Evolutionary conservation across 2,113 vertebrate species (phyloP), one percentile per base, ranked within the genome.

Genomic region (Psettodes erumei): DNA sequence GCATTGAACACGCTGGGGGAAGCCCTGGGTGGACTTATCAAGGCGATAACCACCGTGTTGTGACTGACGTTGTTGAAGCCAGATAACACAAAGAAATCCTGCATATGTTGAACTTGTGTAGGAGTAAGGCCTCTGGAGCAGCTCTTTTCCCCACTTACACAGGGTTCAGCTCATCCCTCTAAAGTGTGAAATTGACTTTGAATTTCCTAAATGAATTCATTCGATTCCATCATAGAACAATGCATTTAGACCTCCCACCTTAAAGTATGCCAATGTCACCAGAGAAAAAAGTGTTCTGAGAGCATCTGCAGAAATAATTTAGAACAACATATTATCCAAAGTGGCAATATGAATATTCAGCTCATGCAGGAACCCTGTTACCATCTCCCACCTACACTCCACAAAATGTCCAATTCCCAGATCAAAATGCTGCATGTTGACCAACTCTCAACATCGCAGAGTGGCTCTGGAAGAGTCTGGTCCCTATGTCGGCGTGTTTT

Each of bases 401-500:
- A 11, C 4, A 13, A 8, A 27, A n/a, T 25, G n/a, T 27, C 11
- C 18, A 0, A 12, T 35, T 6, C 21, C 18, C 21, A 48, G n/a
- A 28, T 47, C 9, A 5, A 30, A 70, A 16, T 5, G 54, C 15
- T 3, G 12, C 3, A 2, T 11, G 27, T 38, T 48, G 25, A 50
- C 23, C 47, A 7, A 21, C 11, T 35, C 28, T 53, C 4, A n/a
- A 33, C 43, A 51, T 21, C 67, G 43, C 40, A 51, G 33, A 47
- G 33, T 30, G 28, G 16, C 19, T 56, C 65, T 56, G 37, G 18
- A 77, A 15, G 7, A 71, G 59, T 43, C 3, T 1, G 8, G 35
- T 66, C 23, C 8, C 53, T 58, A 23, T 25, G 23, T 43, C 3
- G 90, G 80, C 91, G 82, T 92, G 90, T 83, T 65, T 53, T 42